Conservation (phyloP, 1,140 invertebrate species). For the Philotrypesis tridentata region DNA sequence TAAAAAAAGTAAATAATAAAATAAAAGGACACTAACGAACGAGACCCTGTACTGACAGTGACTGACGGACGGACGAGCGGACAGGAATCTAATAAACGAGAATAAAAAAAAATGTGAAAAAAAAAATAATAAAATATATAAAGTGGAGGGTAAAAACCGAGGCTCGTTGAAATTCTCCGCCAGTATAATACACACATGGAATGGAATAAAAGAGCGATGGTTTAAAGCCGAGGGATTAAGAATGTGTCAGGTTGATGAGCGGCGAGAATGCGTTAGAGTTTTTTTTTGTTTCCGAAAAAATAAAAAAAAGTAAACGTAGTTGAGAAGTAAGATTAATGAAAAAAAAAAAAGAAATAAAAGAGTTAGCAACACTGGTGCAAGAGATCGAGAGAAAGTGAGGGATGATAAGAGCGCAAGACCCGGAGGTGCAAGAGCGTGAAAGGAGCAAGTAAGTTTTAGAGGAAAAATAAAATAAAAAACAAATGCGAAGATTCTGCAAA, state of each 20-base stretch:
- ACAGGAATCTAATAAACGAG: background rate
- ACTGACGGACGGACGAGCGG: slow-evolving; percentile 15
- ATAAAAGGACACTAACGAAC: slow-evolving; percentile 14
- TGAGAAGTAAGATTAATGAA: too few species aligned
- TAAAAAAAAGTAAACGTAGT: background rate
- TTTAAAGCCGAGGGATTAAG: background rate
- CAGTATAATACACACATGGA: background rate
- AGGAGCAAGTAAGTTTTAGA: background rate
- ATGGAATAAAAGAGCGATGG: background rate
- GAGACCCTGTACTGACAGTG: slow-evolving; percentile 13
- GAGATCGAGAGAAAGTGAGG: background rate
- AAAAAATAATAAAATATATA: slow-evolving; percentile 4
- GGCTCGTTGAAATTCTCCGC: slow-evolving; percentile 32
- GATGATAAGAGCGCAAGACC: background rate
- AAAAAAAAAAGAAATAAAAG: background rate
- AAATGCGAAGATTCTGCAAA: slow-evolving; percentile 17
- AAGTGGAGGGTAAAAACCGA: slow-evolving; percentile 14
- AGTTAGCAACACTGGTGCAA: background rate
- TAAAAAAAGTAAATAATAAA: background rate
- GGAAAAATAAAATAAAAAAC: slow-evolving; percentile 18
- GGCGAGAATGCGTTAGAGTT: background rate
- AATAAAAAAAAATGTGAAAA: slow-evolving; percentile 16
- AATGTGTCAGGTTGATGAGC: background rate
- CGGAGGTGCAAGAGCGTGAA: slow-evolving; percentile 3
- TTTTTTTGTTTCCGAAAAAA: background rate